Conservation (phyloP, 2,797 vertebrate species). For the Sebastes minor region DNA sequence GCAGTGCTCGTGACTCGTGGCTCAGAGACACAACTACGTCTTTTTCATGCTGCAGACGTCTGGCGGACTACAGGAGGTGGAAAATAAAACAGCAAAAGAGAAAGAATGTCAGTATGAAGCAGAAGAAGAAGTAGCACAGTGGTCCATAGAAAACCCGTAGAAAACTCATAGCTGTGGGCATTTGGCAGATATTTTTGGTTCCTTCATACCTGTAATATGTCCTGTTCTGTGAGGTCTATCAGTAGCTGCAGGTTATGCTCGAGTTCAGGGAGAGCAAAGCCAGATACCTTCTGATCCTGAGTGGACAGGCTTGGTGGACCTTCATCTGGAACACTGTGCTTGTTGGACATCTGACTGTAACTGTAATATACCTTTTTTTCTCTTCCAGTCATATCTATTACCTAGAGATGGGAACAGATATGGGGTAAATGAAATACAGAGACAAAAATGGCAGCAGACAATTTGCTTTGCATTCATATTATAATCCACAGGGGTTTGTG, state of each 20-base stretch:
- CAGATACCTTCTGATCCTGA: constrained; percentile 87
- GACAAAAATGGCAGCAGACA: not conserved
- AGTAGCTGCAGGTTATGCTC: constrained; percentile 98
- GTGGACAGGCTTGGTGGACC: constrained; percentile 75
- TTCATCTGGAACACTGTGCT: constrained; percentile 94
- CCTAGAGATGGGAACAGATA: constrained; percentile 76
- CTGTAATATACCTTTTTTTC: constrained; percentile 98
- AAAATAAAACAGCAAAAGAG: not conserved
- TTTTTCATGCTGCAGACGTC: constrained; percentile 94
- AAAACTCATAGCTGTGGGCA: not conserved
- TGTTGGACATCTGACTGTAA: constrained; percentile 98
- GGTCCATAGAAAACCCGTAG: not conserved
- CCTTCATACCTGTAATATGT: constrained; percentile 91
- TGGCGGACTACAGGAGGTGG: constrained; percentile 81
- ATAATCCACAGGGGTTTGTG: not conserved
- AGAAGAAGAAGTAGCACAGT: not conserved
- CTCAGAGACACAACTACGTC: constrained; percentile 92
- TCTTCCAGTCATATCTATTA: constrained; percentile 98
- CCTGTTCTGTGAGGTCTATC: constrained; percentile 96
- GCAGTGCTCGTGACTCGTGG: constrained; percentile 90
- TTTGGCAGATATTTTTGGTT: not conserved
- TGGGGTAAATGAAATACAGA: not conserved
- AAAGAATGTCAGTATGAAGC: not conserved
- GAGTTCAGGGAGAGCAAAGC: constrained; percentile 92
- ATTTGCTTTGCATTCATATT: not conserved